Conservation (phyloP, 2,888 invertebrate genomes). For the Polyommatus iphigenia region DNA sequence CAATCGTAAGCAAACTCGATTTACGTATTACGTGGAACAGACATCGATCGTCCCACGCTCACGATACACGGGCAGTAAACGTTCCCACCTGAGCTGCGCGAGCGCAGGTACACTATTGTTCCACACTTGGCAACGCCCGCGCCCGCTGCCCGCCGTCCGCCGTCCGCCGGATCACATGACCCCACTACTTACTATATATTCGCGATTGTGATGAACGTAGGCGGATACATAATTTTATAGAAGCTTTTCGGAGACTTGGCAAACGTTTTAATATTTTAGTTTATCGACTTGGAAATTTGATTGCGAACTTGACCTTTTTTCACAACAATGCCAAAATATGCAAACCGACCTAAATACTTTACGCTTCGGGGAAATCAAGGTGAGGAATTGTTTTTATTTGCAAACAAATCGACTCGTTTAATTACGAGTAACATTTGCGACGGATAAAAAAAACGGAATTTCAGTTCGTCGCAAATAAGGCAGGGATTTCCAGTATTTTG, state of each 20-base stretch:
- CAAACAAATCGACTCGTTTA: neutral
- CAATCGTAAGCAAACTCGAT: slow-evolving; percentile 28
- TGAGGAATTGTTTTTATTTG: neutral
- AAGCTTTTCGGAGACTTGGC: slow-evolving; percentile 43
- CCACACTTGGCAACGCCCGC: slow-evolving; percentile 46
- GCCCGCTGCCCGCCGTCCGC: slow-evolving; percentile 34
- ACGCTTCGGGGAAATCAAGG: neutral
- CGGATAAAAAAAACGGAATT: neutral
- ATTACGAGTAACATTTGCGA: neutral
- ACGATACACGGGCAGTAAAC: neutral
- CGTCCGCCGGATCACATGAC: slow-evolving; percentile 50
- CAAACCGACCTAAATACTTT: slow-evolving; percentile 25
- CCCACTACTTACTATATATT: slow-evolving; percentile 44
- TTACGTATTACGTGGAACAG: slow-evolving; percentile 31
- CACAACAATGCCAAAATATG: slow-evolving; percentile 28
- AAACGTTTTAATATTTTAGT: slow-evolving; percentile 36
- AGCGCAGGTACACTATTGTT: slow-evolving; percentile 29
- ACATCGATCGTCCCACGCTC: slow-evolving; percentile 29
- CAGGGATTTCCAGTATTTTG: too few relatives aligned
- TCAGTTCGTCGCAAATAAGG: neutral
- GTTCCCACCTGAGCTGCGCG: slow-evolving; percentile 8
- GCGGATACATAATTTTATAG: slow-evolving; percentile 47
- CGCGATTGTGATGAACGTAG: slow-evolving; percentile 53
- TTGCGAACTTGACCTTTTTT: slow-evolving; percentile 31
- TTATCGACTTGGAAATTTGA: slow-evolving; percentile 23